Evolutionary conservation across 2,888 invertebrate genomes (phyloP).

Genomic region (Andrena camellia): DNA sequence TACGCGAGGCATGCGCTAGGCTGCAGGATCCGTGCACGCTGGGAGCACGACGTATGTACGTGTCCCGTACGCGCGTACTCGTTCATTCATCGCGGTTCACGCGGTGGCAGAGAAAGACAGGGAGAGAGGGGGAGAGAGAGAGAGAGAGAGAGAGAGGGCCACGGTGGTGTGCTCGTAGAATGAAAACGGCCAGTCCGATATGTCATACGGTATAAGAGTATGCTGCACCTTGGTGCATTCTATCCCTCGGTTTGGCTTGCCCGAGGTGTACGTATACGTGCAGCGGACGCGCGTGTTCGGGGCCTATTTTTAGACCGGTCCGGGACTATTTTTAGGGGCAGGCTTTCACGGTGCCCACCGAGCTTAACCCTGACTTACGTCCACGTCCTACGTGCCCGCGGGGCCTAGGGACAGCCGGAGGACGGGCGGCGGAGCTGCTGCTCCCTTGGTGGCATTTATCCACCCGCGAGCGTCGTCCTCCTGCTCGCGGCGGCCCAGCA

Average conservation of each 20-base stretch:
- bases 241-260: constrained; percentile 48
- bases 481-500: background rate
- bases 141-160: background rate
- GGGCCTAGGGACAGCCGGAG: constrained; percentile 53
- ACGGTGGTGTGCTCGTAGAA: constrained; percentile 38
- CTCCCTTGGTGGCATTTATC: background rate
- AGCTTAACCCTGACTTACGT: constrained; percentile 84
- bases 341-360: constrained; percentile 81
- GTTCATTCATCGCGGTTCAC: constrained; percentile 62
- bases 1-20: constrained; percentile 34
- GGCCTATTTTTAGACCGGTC: constrained; percentile 83
- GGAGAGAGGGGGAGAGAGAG: background rate
- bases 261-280: constrained; percentile 42
- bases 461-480: background rate
- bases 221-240: constrained; percentile 64
- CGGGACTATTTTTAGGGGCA: constrained; percentile 83
- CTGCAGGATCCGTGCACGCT: constrained; percentile 22
- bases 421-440: background rate
- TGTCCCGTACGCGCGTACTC: constrained; percentile 28
- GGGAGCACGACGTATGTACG: constrained; percentile 7
- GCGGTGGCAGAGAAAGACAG: constrained; percentile 27
- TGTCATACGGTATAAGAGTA: constrained; percentile 52
- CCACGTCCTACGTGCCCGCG: constrained; percentile 70
- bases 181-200: constrained; percentile 43
- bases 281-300: constrained; percentile 58